Evolutionary conservation across 37 sponge, comb jelly and placozoan species (phyloP), one percentile per base, ranked within the genome.

Genomic region (Aphrocallistes beatrix): DNA sequence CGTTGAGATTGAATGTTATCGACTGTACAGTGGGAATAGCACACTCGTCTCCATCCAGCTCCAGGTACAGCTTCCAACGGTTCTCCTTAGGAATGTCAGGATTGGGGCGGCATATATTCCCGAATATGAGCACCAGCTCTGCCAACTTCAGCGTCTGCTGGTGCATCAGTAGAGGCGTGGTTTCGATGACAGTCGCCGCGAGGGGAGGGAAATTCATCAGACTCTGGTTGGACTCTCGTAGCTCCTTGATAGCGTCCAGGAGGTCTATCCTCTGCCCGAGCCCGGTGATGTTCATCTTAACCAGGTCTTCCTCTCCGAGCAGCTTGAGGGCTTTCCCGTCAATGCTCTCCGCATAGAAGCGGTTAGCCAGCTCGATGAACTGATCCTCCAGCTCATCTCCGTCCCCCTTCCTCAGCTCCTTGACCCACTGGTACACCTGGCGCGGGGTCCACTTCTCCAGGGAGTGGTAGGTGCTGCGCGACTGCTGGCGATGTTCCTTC

Each of bases 261-360:
- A 94, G 50, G 38, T 94, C 92, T 75, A 83, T 90, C 34, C 92
- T 83, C 39, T 90, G 89, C 3, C 95, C 95, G 21, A 92, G 87
- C 1, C 88, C 88, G 48, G 90, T 85, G 28, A 94, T 82, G 0
- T 91, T 91, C 39, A 94, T 89, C 81, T 91, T 89, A n/a, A 90
- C 60, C 37, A 94, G 84, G 51, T 92, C 92, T 32, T 90, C 93
- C 16, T 36, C 89, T 1, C 86, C 92, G 34, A 94, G 83, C 23
- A 87, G 51, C 38, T 92, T 89, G 82, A 94, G 85, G 3, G 75
- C 75, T 13, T 30, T 3, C 25, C 75, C 75, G 75, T 60, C 75
- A 32, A 60, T 60, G 34, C 75, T 60, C 75, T 37, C 89, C 87
- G 37, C 30, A 9, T 38, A 37, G 83, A 25, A 84, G 1, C 40